Base-by-base conservation (phyloP, 2,113 vertebrate species). In the Elephantulus edwardii region DNA sequence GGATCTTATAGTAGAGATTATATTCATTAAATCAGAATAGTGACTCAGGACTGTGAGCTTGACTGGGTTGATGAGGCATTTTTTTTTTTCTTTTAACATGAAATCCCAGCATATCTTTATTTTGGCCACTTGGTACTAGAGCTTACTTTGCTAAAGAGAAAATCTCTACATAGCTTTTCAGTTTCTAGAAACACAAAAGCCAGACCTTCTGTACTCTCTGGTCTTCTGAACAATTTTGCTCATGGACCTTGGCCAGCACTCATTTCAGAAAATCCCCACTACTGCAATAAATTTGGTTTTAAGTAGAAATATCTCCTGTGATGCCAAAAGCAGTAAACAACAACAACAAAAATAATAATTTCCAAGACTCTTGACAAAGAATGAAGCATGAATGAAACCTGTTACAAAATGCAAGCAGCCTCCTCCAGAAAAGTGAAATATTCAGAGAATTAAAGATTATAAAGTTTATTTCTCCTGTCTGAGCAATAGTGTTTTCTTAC, bases 291-390 rank as follows among this genome's bases (percentile, higher is more conserved):
- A 81, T 83, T 76, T 85, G 83, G 86, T 93, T 96, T 90, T 86
- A 96, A 95, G 95, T 82, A 19, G 33, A 90, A 95, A 74, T 64
- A 75, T 95, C 60, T 94, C 91, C 87, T 0, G 1, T 56, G 78
- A 93, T 91, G 87, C 19, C 66, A 66, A 95, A 50, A 91, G 84
- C 74, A 87, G 81, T 75, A 96, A 97, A 96, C 91, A 92, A 90
- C 91, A 96, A 86, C 94, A 97, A 96, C 91, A 92, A 90, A 92
- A 96, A 86, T 94, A 91, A 86, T 70, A 92, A 93, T 64, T 72
- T 95, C 79, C 28, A 52, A 93, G 94, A 86, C 83, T 74, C 85
- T 33, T 86, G 90, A 92, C 78, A 95, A 64, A 77, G 83, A 2
- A 26, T 91, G 33, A 8, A 89, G 64, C 48, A 5, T 0, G 58